Evolutionary conservation across 2,113 vertebrate genomes (phyloP), one percentile per base, ranked within the genome.

Genomic region (Coptodon bakossiorum): DNA sequence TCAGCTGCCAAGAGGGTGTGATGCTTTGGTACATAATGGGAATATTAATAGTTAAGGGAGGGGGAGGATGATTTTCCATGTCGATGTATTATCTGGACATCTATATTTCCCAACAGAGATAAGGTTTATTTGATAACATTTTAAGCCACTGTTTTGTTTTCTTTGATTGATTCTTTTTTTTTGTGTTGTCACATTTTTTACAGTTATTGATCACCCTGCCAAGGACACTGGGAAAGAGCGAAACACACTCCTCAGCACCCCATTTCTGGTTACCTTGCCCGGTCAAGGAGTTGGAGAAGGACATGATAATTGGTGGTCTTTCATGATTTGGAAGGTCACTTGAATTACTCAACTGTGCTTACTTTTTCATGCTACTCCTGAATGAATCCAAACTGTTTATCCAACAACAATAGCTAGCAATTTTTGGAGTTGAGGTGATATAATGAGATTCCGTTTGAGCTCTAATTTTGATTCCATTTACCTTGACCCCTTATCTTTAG

Each of bases 141-240:
- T 56, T 6, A 61, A 19, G 52, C 24, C 17, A 40, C 2, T 5
- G 9, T 68, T 6, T 40, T 14, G 10, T 16, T 57, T 63, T 16
- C 31, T 56, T 38, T 11, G 4, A 61, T 61, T 24, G 6, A 14
- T 40, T 71, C 12, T 24, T 43, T 71, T 24, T 24, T 43, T 24
- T 1, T 66, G 61, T 66, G 61, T 24, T 3, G n/a, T 71, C 7
- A n/a, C 7, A 8, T 24, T 43, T 53, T 52, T 27, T 81, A 16
- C 86, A 90, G 90, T 86, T 91, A 88, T 79, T 92, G 90, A 92
- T 83, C 68, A 63, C 48, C 52, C 24, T 19, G 38, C 63, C 36
- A 38, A 22, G 7, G 78, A n/a, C 29, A 13, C 34, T 17, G 54
- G 54, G 57, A 38, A 45, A 24, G 36, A 16, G 73, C 13, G 12